Percentiles rank a stretch among this genome's conserved stretches.
Conservation (phyloP, 1,140 invertebrate genomes). For the Leptinotarsa lineolata region DNA sequence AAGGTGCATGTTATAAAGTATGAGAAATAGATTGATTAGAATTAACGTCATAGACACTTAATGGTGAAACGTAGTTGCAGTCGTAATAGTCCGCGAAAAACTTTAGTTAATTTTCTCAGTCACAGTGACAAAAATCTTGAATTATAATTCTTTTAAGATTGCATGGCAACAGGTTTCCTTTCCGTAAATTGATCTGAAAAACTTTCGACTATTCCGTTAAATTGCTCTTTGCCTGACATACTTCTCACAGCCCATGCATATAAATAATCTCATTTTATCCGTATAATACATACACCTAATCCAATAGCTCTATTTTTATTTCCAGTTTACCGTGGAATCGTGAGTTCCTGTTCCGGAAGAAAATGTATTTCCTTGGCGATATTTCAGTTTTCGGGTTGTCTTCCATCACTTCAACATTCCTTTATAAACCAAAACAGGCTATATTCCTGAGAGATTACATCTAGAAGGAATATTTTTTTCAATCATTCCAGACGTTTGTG, state of each 20-base stretch:
- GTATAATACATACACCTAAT: neutral
- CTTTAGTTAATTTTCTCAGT: no score
- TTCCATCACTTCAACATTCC: constrained; percentile 2
- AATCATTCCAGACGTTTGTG: neutral
- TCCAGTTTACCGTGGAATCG: neutral
- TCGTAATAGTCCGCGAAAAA: no score
- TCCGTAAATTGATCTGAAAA: no score
- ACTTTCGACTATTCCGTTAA: no score
- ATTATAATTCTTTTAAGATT: no score
- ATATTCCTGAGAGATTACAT: neutral
- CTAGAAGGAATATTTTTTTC: neutral
- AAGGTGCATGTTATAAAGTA: neutral
- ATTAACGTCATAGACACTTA: no score
- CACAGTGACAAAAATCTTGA: no score
- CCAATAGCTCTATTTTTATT: neutral
- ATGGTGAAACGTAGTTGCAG: no score
- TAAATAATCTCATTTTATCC: no score
- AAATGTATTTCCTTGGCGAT: neutral
- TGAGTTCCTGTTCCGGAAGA: neutral
- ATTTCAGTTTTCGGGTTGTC: constrained; percentile 1
- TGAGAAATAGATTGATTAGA: neutral
- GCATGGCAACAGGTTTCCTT: no score
- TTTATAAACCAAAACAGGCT: neutral
- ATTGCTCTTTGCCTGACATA: no score
- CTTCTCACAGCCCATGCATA: no score